Base-by-base conservation (phyloP, 2,113 vertebrate species). In the Falco punctatus region DNA sequence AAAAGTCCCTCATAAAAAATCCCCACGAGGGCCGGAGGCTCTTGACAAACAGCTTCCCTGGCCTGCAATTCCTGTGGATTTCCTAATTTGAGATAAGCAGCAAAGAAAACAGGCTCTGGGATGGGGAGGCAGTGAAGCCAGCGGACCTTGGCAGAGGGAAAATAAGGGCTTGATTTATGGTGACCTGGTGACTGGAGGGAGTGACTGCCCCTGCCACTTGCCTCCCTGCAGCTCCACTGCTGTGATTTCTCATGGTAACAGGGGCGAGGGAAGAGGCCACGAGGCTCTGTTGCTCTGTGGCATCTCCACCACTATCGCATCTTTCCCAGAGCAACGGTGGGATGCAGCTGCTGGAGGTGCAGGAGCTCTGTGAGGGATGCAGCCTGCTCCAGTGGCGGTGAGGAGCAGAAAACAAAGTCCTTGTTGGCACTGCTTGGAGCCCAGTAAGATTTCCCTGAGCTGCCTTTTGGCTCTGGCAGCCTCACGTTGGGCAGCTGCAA, bases 11-110 rank as follows among this genome's bases (percentile, higher is more conserved):
- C 65, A 1, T 86, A 8, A 92, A 86, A 91, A 71, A 26, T 52
- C 54, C 91, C 21, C 5, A 49, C 4, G 28, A 83, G 61, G 83
- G 59, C 72, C 87, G 90, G 38, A 91, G 52, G 74, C 77, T 94
- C 93, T 82, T 86, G 61, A 40, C 85, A 81, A n/a, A 62, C 90
- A 83, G 84, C 87, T 90, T 77, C 82, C 90, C 86, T 2, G 5
- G 71, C 82, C 64, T 75, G 83, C 87, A 85, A 2, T 90, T 96
- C 85, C 90, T 81, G 71, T 91, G 95, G 74, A 23, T 93, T 94
- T 94, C 83, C 93, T 88, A 79, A 35, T 91, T 79, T 12, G 78
- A 91, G 96, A 97, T 94, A 86, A 96, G 88, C 74, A 81, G 86
- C 26, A 35, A 42, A 66, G 51, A 27, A 86, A 83, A 20, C 70